Conservation (phyloP, 2,888 invertebrate species). For the Conchocele bisecta region DNA sequence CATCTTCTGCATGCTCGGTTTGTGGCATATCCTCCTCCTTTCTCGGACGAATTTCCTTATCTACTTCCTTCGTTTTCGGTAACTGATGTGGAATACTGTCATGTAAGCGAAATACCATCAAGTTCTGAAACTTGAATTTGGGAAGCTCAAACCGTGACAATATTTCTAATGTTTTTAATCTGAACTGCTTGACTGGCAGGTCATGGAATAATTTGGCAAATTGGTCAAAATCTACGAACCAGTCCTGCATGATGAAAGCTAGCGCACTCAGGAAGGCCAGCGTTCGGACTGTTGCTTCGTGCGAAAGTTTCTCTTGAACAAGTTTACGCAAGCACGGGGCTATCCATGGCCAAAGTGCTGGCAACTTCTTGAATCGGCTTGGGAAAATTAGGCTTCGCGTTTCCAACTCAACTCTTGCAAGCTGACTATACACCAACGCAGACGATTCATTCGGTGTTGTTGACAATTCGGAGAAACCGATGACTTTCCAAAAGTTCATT, state of each 20-base stretch:
- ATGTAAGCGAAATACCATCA: slow-evolving; percentile 28
- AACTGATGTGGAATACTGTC: too few species aligned
- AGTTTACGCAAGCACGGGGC: slow-evolving; percentile 17
- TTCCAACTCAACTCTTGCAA: slow-evolving; percentile 32
- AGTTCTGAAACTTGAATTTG: slow-evolving; percentile 17
- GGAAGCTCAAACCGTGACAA: slow-evolving; percentile 19
- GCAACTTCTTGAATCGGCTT: slow-evolving; percentile 34
- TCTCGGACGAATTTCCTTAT: too few species aligned
- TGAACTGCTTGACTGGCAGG: slow-evolving; percentile 11
- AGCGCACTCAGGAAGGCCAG: slow-evolving; percentile 28
- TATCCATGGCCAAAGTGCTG: slow-evolving; percentile 45
- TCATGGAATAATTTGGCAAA: slow-evolving; percentile 12
- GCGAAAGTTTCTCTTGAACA: slow-evolving; percentile 6
- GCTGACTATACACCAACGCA: slow-evolving; percentile 7
- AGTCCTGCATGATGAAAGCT: slow-evolving; percentile 39
- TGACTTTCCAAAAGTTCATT: too few species aligned
- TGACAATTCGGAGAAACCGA: too few species aligned
- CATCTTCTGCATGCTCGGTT: not conserved
- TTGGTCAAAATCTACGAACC: slow-evolving; percentile 28
- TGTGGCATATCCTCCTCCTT: not conserved
- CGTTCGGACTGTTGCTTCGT: slow-evolving; percentile 18
- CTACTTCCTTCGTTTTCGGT: too few species aligned
- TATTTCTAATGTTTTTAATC: slow-evolving; percentile 24
- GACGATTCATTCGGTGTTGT: too few species aligned
- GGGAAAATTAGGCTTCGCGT: slow-evolving; percentile 22